phyloP scores from a whole-genome alignment of 2,797 vertebrate genomes.

The Galaxias olidus region DNA sequence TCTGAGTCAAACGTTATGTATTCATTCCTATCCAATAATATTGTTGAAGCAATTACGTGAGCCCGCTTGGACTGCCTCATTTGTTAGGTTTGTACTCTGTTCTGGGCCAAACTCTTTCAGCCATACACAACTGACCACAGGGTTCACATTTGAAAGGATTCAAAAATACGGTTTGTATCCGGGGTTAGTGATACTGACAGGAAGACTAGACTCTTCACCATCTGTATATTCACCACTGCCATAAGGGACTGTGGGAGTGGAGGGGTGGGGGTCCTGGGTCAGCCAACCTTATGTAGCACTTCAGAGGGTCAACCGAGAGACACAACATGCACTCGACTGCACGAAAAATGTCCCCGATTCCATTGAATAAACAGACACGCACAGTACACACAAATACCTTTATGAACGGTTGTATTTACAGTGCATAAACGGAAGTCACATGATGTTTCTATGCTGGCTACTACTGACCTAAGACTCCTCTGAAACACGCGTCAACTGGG shows the following conservation, averaged over 20 bases:
- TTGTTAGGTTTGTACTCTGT: background rate
- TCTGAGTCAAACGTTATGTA: conserved; percentile 3
- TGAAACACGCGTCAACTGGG: conserved; percentile 39
- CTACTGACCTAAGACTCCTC: conserved; percentile 16
- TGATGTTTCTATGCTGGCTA: conserved; percentile 23
- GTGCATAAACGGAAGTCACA: conserved; percentile 29
- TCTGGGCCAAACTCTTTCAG: background rate
- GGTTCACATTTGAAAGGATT: background rate
- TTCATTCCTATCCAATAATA: conserved; percentile 6
- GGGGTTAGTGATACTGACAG: conserved; percentile 28
- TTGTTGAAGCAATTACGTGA: conserved; percentile 2
- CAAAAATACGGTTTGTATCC: conserved; percentile 3
- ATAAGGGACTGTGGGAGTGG: conserved; percentile 33
- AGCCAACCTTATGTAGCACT: conserved; percentile 66
- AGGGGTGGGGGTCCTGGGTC: conserved; percentile 26
- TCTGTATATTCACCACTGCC: conserved; percentile 70
- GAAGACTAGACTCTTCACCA: conserved; percentile 45
- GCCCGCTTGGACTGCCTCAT: background rate
- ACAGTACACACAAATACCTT: background rate
- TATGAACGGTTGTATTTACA: conserved; percentile 1
- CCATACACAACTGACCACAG: no score
- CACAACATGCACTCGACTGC: conserved; percentile 56
- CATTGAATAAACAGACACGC: conserved; percentile 43
- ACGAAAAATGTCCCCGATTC: conserved; percentile 39
- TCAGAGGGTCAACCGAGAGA: conserved; percentile 30